Conservation (phyloP, 2,888 invertebrate genomes). For the Spodoptera picta region DNA sequence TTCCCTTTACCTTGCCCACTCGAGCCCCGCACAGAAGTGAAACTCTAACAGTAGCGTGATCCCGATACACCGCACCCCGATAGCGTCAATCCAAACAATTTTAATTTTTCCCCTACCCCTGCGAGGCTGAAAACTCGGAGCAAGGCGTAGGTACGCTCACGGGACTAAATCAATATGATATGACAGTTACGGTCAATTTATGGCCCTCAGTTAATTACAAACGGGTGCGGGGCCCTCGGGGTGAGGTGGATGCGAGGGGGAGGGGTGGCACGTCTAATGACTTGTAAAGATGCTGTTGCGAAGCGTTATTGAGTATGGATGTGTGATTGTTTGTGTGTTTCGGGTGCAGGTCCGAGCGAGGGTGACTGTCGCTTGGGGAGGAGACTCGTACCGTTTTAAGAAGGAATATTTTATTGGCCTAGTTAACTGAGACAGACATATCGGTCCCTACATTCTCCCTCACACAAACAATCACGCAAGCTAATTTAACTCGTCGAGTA, state of each 20-base stretch:
- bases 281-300: slow-evolving; percentile 83
- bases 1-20: background rate
- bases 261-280: slow-evolving; percentile 79
- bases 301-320: slow-evolving; percentile 62
- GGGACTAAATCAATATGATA: slow-evolving; percentile 89
- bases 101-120: slow-evolving; percentile 71
- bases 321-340: slow-evolving; percentile 60
- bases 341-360: slow-evolving; percentile 19
- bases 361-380: slow-evolving; percentile 38
- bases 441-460: too few relatives aligned
- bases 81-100: slow-evolving; percentile 74
- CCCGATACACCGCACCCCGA: slow-evolving; percentile 60
- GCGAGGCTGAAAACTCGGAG: slow-evolving; percentile 67
- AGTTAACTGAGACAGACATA: slow-evolving; percentile 1
- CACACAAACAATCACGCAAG: background rate
- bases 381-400: slow-evolving; percentile 15
- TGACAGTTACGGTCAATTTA: slow-evolving; percentile 89
- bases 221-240: slow-evolving; percentile 71
- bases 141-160: slow-evolving; percentile 70
- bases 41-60: slow-evolving; percentile 32
- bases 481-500: too few relatives aligned
- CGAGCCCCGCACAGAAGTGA: slow-evolving; percentile 1
- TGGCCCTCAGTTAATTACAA: slow-evolving; percentile 88
- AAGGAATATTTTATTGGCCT: slow-evolving; percentile 15
- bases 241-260: slow-evolving; percentile 52